Percentiles rank a stretch among this genome's conserved stretches.
Evolutionary conservation across 1,140 invertebrate species (phyloP).

Genomic region (Danaus melanippus): DNA sequence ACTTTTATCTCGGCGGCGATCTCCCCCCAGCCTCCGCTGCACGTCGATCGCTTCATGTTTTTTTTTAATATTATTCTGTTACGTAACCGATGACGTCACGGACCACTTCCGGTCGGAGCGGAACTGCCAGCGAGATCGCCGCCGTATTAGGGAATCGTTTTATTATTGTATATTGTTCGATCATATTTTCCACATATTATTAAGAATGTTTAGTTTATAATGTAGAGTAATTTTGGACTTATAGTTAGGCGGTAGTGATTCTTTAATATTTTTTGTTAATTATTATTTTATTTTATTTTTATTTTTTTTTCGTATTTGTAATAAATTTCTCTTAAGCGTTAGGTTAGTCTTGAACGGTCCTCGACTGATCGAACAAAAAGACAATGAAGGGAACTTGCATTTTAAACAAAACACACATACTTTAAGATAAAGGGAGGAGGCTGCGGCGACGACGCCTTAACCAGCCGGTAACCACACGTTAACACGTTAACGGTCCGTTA

Average conservation of each 20-base stretch:
- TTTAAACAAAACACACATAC: constrained; percentile 22
- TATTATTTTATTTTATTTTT: constrained; percentile 32
- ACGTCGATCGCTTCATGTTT: background rate
- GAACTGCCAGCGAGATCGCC: constrained; percentile 41
- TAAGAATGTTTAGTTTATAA: constrained; percentile 68
- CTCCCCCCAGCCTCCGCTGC: constrained; percentile 21
- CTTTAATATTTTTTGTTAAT: constrained; percentile 51
- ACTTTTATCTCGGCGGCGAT: constrained; percentile 56
- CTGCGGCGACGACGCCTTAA: too few species aligned
- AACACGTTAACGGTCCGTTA: too few species aligned
- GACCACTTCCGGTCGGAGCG: background rate
- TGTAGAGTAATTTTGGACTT: constrained; percentile 66
- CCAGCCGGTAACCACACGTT: too few species aligned
- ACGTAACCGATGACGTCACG: too few species aligned
- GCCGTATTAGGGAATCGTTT: constrained; percentile 67
- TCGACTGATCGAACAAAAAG: constrained; percentile 65
- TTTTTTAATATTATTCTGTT: background rate
- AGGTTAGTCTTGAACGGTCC: constrained; percentile 63
- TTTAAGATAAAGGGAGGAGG: too few species aligned
- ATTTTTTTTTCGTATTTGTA: constrained; percentile 67
- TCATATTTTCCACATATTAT: constrained; percentile 67
- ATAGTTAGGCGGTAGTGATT: constrained; percentile 67
- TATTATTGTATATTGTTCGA: constrained; percentile 69
- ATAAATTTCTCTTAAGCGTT: constrained; percentile 62
- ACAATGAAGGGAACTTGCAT: constrained; percentile 67